Evolutionary conservation across 2,113 vertebrate species (phyloP).

Genomic region (Halichoerus grypus): DNA sequence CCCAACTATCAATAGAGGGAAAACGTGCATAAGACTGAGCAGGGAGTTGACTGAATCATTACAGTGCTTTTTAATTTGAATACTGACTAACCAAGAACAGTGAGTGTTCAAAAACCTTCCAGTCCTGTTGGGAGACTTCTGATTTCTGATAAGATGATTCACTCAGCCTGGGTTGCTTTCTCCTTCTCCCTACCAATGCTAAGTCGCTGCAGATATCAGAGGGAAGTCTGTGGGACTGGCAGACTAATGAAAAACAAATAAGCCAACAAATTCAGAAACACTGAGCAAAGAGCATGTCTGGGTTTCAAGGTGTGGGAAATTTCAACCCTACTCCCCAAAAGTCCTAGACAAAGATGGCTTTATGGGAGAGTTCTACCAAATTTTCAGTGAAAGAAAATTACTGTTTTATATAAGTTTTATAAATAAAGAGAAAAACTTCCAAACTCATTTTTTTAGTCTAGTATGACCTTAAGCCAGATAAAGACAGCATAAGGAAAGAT

Average conservation of each 20-base stretch:
- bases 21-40: background rate
- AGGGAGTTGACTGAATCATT: background rate
- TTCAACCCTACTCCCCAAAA: background rate
- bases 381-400: constrained; percentile 11
- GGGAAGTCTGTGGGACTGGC: background rate
- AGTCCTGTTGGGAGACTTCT: background rate
- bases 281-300: background rate
- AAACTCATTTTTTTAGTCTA: background rate
- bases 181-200: background rate
- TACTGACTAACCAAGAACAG: background rate
- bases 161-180: background rate
- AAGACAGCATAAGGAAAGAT: background rate
- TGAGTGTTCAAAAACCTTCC: background rate
- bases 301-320: background rate
- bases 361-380: background rate
- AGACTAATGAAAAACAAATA: background rate
- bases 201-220: background rate
- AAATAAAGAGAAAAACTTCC: background rate
- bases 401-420: background rate
- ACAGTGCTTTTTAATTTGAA: constrained; percentile 50
- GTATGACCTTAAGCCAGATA: background rate
- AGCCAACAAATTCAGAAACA: background rate
- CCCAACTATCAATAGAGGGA: background rate
- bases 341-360: background rate
- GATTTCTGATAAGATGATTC: background rate